phyloP scores from a whole-genome alignment of 2,888 invertebrate genomes.

The Heliconius hortense region DNA sequence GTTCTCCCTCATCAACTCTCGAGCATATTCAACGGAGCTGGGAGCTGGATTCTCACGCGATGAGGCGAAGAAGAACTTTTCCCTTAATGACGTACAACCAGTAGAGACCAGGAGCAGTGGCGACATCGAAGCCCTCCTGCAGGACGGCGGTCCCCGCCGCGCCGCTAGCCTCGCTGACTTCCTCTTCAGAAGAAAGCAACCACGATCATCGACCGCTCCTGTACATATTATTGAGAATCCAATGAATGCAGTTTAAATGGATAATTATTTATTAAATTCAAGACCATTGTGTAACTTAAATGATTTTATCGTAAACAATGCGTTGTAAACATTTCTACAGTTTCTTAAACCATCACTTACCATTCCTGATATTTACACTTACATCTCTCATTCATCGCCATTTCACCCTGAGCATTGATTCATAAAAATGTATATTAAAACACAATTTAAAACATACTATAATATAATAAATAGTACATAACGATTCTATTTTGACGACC shows the following conservation, averaged over 20 bases:
- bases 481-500: neutral
- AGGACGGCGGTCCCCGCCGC: conserved; percentile 50
- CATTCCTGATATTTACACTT: neutral
- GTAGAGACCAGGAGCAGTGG: conserved; percentile 54
- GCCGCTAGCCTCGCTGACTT: conserved; percentile 56
- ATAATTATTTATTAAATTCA: neutral
- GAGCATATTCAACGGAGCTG: conserved; percentile 58
- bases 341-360: neutral
- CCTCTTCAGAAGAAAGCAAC: conserved; percentile 45
- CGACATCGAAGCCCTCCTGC: conserved; percentile 52
- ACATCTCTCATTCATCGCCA: neutral
- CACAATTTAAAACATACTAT: neutral
- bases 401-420: neutral
- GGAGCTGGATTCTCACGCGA: conserved; percentile 41
- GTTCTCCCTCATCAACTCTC: conserved; percentile 54
- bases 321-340: neutral
- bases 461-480: neutral
- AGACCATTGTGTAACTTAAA: neutral
- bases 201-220: conserved; percentile 30
- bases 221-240: conserved; percentile 70
- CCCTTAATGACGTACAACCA: conserved; percentile 50
- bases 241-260: conserved; percentile 55
- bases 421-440: neutral
- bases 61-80: conserved; percentile 49
- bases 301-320: neutral